Conservation (phyloP, 2,888 invertebrate genomes). For the Andrena chrysosceles region DNA sequence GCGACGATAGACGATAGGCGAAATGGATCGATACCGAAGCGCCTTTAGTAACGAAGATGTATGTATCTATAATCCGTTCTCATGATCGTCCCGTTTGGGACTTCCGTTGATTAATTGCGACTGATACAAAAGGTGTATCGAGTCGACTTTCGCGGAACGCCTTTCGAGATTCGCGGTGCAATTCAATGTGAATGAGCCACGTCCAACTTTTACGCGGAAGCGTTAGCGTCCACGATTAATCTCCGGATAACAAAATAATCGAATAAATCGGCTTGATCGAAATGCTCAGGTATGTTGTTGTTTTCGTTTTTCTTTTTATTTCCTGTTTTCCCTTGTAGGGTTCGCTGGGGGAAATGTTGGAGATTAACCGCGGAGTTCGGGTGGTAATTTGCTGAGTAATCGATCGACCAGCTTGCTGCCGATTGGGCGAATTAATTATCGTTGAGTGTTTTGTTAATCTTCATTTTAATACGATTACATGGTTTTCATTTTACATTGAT, state of each 20-base stretch:
- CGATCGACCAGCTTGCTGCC: too few relatives aligned
- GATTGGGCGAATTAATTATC: too few relatives aligned
- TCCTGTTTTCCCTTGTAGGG: too few relatives aligned
- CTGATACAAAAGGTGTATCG: constrained; percentile 34
- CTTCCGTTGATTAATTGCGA: constrained; percentile 47
- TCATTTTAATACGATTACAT: too few relatives aligned
- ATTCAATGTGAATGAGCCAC: constrained; percentile 10
- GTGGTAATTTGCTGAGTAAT: too few relatives aligned
- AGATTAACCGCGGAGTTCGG: too few relatives aligned
- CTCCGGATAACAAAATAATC: constrained; percentile 1
- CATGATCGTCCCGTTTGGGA: constrained; percentile 44
- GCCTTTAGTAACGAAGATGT: constrained; percentile 33
- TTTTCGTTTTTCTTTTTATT: neutral
- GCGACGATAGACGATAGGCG: constrained; percentile 20
- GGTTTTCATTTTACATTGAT: too few relatives aligned
- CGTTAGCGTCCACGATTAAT: neutral
- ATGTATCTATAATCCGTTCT: constrained; percentile 59
- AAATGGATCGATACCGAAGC: constrained; percentile 36
- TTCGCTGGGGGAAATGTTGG: too few relatives aligned
- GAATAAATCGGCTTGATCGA: constrained; percentile 3
- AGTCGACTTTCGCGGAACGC: constrained; percentile 27
- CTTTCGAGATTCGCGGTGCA: constrained; percentile 1
- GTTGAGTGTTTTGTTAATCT: too few relatives aligned
- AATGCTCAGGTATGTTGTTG: neutral
- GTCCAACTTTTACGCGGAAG: neutral